Base-by-base conservation (phyloP, 2,113 vertebrate genomes). In the Neofelis nebulosa region DNA sequence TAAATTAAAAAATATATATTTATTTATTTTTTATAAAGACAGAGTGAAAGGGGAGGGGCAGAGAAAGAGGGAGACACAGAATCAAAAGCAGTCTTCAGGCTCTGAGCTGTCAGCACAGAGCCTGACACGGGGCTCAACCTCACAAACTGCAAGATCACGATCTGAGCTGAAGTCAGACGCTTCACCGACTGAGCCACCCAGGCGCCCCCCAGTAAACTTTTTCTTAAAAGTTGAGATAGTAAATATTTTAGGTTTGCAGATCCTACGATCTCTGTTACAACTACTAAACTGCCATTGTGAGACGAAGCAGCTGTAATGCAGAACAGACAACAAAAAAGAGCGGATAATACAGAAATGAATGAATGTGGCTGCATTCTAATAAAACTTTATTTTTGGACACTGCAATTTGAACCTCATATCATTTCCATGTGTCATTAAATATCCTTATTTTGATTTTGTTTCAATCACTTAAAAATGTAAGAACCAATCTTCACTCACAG, bases 341-440 rank as follows among this genome's bases (percentile, higher is more conserved):
- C 31, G 68, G 8, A 74, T 29, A 50, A 79, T 31, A 29, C 11
- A 81, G 41, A 80, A 84, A 82, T 86, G 27, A 92, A 81, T 12
- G 11, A 66, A 7, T 57, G 4, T 81, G 63, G 69, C 15, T 97
- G 10, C 82, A 31, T 82, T 73, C 38, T 68, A 80, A 87, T 74
- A 69, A 87, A 65, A 90, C 36, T 93, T 78, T 41, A 66, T 31
- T 81, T 96, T 92, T 33, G 63, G 38, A 83, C 5, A 79, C 8
- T 79, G 83, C 90, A 86, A 97, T 82, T 55, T 89, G 27, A 94
- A 61, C 76, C 36, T 55, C 18, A 48, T 91, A 31, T 73, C 11
- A 79, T 87, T 92, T 41, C 92, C 79, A 86, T 73, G 19, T 76
- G 14, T 94, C 63, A 89, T n/a, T 25, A 96, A 96, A 95, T 85